These are phyloP conservation scores for Ammodytes dubius DNA, from an alignment of 2,113 vertebrate species.

Conservation along the genomic window DNA sequence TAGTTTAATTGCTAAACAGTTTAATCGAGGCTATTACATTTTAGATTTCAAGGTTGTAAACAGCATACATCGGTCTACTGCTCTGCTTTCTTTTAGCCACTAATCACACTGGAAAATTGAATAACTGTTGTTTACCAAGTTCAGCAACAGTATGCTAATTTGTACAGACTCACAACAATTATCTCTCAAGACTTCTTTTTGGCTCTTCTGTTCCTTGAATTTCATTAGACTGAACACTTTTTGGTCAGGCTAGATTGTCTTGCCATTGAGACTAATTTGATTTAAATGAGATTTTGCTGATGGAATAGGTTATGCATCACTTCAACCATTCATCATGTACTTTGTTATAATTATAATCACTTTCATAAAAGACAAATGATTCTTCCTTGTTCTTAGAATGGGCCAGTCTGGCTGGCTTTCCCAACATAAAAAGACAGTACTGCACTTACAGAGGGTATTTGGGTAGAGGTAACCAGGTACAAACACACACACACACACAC, in stretches of 20 bases:
- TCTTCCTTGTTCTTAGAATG: slow-evolving; percentile 37
- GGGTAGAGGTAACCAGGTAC: slow-evolving; percentile 49
- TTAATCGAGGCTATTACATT: slow-evolving; percentile 59
- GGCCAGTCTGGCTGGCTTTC: slow-evolving; percentile 34
- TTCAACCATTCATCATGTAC: slow-evolving; percentile 52
- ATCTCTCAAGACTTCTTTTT: slow-evolving; percentile 47
- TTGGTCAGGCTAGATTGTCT: slow-evolving; percentile 53
- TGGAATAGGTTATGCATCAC: slow-evolving; percentile 52
- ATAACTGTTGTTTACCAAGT: slow-evolving; percentile 70
- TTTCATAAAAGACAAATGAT: slow-evolving; percentile 51
- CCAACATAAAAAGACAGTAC: slow-evolving; percentile 13
- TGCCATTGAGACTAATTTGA: slow-evolving; percentile 62
- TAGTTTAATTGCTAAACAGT: slow-evolving; percentile 42
- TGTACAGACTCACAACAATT: slow-evolving; percentile 63
- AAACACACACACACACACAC: slow-evolving; percentile 17
- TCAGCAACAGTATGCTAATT: slow-evolving; percentile 65
- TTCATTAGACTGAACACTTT: slow-evolving; percentile 39
- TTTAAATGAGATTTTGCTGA: slow-evolving; percentile 69
- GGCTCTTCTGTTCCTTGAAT: slow-evolving; percentile 32
- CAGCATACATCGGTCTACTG: slow-evolving; percentile 45
- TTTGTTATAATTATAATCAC: slow-evolving; percentile 32
- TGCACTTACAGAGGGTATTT: slow-evolving; percentile 56
- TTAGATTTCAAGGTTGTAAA: slow-evolving; percentile 59
- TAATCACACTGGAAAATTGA: slow-evolving; percentile 54
- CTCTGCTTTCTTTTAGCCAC: slow-evolving; percentile 59